Evolutionary conservation across 2,797 vertebrate species (phyloP).

Genomic region (Gymnodraco acuticeps): DNA sequence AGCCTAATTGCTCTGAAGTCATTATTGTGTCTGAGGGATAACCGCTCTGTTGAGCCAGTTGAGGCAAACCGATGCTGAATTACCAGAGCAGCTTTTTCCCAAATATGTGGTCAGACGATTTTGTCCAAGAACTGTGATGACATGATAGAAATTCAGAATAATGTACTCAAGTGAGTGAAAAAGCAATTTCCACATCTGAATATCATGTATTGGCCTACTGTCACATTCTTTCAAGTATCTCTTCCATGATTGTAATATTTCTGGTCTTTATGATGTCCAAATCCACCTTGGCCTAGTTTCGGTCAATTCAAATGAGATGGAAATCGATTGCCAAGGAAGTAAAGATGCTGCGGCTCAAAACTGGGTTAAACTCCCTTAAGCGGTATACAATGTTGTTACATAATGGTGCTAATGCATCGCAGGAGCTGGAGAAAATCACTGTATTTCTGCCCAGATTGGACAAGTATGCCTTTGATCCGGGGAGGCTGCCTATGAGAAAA

Average conservation of each 20-base stretch:
- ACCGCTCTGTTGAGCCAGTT: slow-evolving; percentile 47
- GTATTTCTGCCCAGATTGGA: slow-evolving; percentile 61
- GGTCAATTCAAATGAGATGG: slow-evolving; percentile 24
- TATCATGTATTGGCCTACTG: not conserved
- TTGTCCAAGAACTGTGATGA: slow-evolving; percentile 16
- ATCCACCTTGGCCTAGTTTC: slow-evolving; percentile 39
- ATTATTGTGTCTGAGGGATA: slow-evolving; percentile 62
- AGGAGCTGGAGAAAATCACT: slow-evolving; percentile 65
- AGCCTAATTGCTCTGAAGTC: slow-evolving; percentile 63
- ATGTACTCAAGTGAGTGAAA: not conserved
- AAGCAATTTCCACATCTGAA: not conserved
- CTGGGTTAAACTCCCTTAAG: slow-evolving; percentile 43
- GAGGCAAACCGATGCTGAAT: slow-evolving; percentile 34
- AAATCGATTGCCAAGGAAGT: slow-evolving; percentile 32
- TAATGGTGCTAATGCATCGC: slow-evolving; percentile 66
- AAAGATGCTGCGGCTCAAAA: slow-evolving; percentile 48
- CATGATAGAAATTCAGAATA: not conserved
- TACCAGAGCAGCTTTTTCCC: slow-evolving; percentile 21
- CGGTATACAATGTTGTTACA: slow-evolving; percentile 59
- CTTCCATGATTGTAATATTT: not conserved
- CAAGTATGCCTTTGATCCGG: slow-evolving; percentile 67
- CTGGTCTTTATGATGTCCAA: slow-evolving; percentile 6
- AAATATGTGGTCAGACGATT: slow-evolving; percentile 20
- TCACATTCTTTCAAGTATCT: slow-evolving; percentile 9
- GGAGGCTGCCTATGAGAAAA: slow-evolving; percentile 43